These are phyloP conservation scores for Rhagonycha fulva DNA, from an alignment of 2,888 invertebrate species.

Conservation along the genomic window DNA sequence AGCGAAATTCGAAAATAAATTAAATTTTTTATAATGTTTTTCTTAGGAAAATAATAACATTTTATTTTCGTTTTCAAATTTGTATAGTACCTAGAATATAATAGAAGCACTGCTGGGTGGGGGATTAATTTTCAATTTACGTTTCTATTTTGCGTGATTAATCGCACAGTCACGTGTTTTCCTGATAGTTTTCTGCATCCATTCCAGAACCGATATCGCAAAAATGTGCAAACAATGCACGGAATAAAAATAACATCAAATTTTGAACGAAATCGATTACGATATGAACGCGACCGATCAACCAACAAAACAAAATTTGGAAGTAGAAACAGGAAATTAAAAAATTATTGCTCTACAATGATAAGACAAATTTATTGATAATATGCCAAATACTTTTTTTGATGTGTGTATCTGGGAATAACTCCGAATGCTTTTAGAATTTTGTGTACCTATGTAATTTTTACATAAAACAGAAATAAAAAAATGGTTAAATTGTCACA, in stretches of 20 bases:
- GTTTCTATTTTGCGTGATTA: too few relatives aligned
- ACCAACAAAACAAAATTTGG: background rate
- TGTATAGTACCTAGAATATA: too few relatives aligned
- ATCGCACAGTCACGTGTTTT: background rate
- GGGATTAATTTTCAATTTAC: too few relatives aligned
- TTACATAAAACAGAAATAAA: background rate
- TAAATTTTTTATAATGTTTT: background rate
- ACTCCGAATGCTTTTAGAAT: background rate
- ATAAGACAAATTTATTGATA: background rate
- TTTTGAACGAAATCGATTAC: background rate
- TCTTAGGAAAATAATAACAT: background rate
- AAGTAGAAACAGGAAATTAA: background rate
- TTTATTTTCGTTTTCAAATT: too few relatives aligned
- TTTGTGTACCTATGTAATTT: background rate
- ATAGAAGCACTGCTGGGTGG: too few relatives aligned
- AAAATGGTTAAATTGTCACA: background rate
- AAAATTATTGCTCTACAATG: background rate
- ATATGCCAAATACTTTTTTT: background rate
- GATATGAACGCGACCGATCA: background rate
- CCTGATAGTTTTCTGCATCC: background rate
- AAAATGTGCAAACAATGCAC: background rate
- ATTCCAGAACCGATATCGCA: background rate
- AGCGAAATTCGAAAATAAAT: background rate
- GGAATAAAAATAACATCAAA: background rate
- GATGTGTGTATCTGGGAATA: background rate